Conservation (phyloP, 2,113 vertebrate species). For the Calypte anna region DNA sequence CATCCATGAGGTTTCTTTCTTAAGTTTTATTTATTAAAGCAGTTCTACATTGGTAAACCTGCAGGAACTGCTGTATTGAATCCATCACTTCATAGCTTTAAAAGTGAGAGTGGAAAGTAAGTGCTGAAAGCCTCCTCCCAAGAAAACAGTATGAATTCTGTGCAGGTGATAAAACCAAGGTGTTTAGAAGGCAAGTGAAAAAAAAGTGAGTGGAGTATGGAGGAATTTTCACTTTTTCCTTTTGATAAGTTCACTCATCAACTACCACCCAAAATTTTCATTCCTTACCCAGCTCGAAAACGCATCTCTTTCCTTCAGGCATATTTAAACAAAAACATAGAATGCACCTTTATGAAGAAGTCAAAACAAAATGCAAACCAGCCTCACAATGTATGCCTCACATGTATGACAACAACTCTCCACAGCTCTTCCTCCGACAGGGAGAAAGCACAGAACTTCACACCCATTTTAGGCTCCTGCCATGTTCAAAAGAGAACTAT, state of each 20-base stretch:
- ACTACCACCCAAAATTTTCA: not conserved
- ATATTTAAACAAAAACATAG: not conserved
- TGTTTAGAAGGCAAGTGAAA: not conserved
- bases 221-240: not conserved
- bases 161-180: not conserved
- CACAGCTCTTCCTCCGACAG: not conserved
- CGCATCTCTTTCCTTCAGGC: too few relatives aligned
- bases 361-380: not conserved
- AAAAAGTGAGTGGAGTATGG: not conserved
- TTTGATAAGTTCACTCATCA: not conserved
- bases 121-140: not conserved
- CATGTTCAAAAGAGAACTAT: rapidly evolving
- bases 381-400: too few relatives aligned
- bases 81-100: not conserved
- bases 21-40: not conserved
- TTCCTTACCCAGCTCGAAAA: not conserved
- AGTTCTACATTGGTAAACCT: not conserved
- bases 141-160: not conserved
- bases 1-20: not conserved
- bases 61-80: not conserved
- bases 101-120: not conserved
- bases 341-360: not conserved
- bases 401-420: not conserved
- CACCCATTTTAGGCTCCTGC: not conserved
- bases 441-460: not conserved